These are phyloP conservation scores for Centropristis striata DNA, from an alignment of 2,113 vertebrate species.

Conservation along the genomic window DNA sequence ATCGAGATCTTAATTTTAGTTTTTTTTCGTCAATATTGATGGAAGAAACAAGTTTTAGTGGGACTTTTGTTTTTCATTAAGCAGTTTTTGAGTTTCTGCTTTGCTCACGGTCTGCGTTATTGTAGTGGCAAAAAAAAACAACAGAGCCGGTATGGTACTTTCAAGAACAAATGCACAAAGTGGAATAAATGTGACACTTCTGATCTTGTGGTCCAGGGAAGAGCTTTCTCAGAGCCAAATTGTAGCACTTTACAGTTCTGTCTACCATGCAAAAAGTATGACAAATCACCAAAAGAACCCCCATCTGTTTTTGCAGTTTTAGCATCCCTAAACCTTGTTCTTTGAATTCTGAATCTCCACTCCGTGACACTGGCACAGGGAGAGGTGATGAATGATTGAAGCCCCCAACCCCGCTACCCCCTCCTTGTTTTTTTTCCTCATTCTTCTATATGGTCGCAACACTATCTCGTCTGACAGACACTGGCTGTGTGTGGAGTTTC, in stretches of 20 bases:
- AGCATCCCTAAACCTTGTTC: conserved; percentile 50
- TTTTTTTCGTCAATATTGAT: background rate
- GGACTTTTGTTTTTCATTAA: background rate
- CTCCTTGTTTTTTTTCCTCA: conserved; percentile 1
- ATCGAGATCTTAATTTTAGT: background rate
- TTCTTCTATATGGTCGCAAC: conserved; percentile 53
- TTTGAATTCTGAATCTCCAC: conserved; percentile 55
- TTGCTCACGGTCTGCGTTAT: background rate
- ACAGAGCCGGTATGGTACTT: background rate
- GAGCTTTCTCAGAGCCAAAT: conserved; percentile 9
- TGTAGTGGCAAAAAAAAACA: background rate
- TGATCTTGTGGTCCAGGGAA: conserved; percentile 24
- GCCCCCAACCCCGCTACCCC: background rate
- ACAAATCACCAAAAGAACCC: conserved; percentile 52
- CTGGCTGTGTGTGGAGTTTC: conserved; percentile 51
- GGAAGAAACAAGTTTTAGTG: background rate
- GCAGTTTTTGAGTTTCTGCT: background rate
- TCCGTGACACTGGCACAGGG: conserved; percentile 52
- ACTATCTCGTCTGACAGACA: conserved; percentile 74
- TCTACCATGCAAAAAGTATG: conserved; percentile 51
- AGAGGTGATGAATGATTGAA: conserved; percentile 77
- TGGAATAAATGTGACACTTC: conserved; percentile 31
- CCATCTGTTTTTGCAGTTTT: conserved; percentile 39
- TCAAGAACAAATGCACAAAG: conserved; percentile 7
- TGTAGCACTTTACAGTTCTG: conserved; percentile 37